These are phyloP conservation scores for Drosophila neutralis DNA, from an alignment of 2,888 invertebrate genomes.

Conservation along the genomic window DNA sequence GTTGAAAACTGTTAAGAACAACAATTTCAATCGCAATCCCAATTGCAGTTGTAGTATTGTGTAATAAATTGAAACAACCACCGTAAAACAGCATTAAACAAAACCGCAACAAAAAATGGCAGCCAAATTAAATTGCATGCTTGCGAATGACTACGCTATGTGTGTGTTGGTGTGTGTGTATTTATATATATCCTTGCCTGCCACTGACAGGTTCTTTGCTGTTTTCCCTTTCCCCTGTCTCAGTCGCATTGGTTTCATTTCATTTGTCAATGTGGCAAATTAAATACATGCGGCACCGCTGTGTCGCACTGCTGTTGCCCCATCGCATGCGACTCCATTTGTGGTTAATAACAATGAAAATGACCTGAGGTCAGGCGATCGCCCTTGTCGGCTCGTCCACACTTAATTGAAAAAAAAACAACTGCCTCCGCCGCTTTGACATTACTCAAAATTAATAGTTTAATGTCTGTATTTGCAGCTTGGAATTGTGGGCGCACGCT, in stretches of 20 bases:
- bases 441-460: conserved; percentile 13
- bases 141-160: conserved; percentile 14
- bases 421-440: neutral
- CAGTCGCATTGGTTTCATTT: conserved; percentile 52
- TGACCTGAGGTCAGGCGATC: conserved; percentile 39
- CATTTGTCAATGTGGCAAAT: conserved; percentile 76
- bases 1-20: conserved; percentile 62
- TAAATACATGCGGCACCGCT: conserved; percentile 45
- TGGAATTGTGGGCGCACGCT: neutral
- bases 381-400: conserved; percentile 2
- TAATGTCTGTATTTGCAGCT: conserved; percentile 36
- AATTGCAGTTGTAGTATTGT: conserved; percentile 52
- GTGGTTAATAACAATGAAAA: conserved; percentile 42
- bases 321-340: conserved; percentile 40
- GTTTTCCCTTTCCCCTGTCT: conserved; percentile 16
- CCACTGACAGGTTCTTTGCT: conserved; percentile 65
- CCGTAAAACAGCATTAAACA: conserved; percentile 71
- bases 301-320: conserved; percentile 19
- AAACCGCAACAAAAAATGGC: conserved; percentile 71
- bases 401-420: conserved; percentile 25
- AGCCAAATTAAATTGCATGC: conserved; percentile 73
- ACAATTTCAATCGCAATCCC: conserved; percentile 39
- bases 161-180: conserved; percentile 13
- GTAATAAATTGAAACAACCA: conserved; percentile 77
- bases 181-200: conserved; percentile 35